Evolutionary conservation across 2,888 invertebrate species (phyloP), one percentile per base, ranked within the genome.

Genomic region (Kuschelorhynchus macadamiae): DNA sequence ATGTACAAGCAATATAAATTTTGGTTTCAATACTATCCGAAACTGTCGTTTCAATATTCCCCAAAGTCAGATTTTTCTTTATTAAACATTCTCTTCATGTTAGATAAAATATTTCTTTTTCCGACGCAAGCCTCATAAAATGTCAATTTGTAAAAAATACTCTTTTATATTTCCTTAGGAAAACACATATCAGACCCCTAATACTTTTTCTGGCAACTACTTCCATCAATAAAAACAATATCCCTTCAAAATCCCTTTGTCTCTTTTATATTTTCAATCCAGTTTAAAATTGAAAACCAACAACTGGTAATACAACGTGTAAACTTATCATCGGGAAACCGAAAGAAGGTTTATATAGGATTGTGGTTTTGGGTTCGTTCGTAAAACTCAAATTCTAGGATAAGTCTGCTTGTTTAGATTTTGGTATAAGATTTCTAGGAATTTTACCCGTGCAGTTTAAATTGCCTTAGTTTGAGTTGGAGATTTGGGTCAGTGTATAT

Each of bases 221-320:
- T 49, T 25, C n/a, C 56, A 56, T 56, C 44, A 56, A 61, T 61
- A 61, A 61, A 61, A 61, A 50, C 61, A 61, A 50, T 50, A 61
- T 52, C 61, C 41, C 16, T 12, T 32, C 25, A 17, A 61, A 61
- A 61, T 59, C 59, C 59, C 32, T 56, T 56, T 56, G 56, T 56
- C 17, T 41, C 59, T 21, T 61, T 50, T 61, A 33, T 50, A 41
- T 61, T 49, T 50, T 50, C 61, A 32, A 61, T 61, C 42, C 61
- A 61, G 50, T 61, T 61, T 61, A 49, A 61, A 61, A 61, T 61
- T 61, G 61, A 61, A 61, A 61, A 61, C 61, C 61, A 61, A 50
- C 61, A 61, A 47, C 47, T 47, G 47, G 47, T 20, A 20, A 47
- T 47, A 47, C 47, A 9, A 20, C 47, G 47, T 47, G 47, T 47